phyloP scores from a whole-genome alignment of 2,113 vertebrate species.

The Balaeniceps rex region DNA sequence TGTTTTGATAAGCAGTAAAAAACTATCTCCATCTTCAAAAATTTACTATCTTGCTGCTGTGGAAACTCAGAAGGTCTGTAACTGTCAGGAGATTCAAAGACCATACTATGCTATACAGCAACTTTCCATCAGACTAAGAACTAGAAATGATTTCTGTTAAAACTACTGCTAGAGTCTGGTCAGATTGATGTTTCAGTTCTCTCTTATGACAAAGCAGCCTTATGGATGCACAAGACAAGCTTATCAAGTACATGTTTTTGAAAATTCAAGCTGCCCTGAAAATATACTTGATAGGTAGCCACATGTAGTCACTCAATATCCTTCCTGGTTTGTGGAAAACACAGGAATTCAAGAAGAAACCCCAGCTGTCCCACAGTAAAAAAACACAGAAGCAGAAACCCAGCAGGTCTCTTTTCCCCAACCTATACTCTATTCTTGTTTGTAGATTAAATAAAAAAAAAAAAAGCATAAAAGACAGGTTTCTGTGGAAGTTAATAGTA shows the following conservation, averaged over 20 bases:
- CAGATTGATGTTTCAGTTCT: neutral
- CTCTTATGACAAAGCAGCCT: neutral
- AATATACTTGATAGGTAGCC: neutral
- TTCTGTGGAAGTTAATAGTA: neutral
- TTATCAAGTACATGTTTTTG: fast-evolving
- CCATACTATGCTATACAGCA: fast-evolving
- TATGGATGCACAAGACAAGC: fast-evolving
- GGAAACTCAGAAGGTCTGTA: neutral
- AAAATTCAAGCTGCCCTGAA: neutral
- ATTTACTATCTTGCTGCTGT: neutral
- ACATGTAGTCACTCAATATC: neutral
- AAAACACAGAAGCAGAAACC: neutral
- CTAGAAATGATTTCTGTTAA: neutral
- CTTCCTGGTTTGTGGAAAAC: neutral
- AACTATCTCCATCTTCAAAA: neutral
- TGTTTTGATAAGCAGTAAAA: neutral
- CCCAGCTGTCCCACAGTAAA: neutral
- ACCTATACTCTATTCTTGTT: neutral
- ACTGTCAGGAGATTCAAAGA: neutral
- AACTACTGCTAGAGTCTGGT: neutral
- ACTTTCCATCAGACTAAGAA: neutral
- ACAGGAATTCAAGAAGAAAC: neutral
- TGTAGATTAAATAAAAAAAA: neutral
- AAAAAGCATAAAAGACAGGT: neutral
- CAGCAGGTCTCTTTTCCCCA: neutral